phyloP scores from a whole-genome alignment of 2,797 vertebrate genomes.

The Danio choprae region DNA sequence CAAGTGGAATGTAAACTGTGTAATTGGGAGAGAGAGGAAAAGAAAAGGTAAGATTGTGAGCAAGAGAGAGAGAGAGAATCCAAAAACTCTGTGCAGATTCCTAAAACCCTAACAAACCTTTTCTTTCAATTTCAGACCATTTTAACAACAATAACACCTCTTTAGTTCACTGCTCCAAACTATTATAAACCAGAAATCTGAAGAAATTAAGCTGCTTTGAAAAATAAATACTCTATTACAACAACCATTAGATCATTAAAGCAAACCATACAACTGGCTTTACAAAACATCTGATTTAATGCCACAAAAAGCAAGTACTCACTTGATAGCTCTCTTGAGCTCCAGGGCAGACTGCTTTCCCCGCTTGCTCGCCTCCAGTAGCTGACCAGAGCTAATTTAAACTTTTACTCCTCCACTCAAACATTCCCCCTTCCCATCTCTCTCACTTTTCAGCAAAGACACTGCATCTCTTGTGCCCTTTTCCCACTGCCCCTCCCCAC shows the following conservation, averaged over 20 bases:
- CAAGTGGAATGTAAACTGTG: conserved; percentile 33
- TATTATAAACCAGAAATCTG: conserved; percentile 2
- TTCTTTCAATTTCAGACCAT: conserved; percentile 12
- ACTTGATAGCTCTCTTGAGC: conserved; percentile 49
- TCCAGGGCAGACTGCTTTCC: conserved; percentile 53
- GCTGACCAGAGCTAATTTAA: conserved; percentile 80
- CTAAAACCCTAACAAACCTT: conserved; percentile 12
- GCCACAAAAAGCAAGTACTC: conserved; percentile 48
- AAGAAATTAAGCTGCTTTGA: background rate
- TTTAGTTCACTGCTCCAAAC: background rate
- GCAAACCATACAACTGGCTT: background rate
- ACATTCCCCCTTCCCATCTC: conserved; percentile 73
- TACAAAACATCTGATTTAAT: conserved; percentile 16
- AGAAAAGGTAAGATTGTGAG: background rate
- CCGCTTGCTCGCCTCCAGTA: conserved; percentile 53
- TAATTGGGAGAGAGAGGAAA: conserved; percentile 13
- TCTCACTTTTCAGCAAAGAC: conserved; percentile 80
- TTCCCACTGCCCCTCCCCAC: conserved; percentile 62
- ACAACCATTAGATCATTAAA: background rate
- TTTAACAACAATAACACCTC: conserved; percentile 26
- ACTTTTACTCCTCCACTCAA: conserved; percentile 80
- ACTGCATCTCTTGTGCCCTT: conserved; percentile 83
- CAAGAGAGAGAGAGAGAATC: conserved; percentile 9
- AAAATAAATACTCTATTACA: conserved; percentile 1
- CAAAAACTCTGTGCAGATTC: conserved; percentile 20